A percentile compares a stretch with the other conserved stretches of the same genome.
Evolutionary conservation across 1,140 invertebrate genomes (phyloP).

Genomic region (Zaprionus africanus): DNA sequence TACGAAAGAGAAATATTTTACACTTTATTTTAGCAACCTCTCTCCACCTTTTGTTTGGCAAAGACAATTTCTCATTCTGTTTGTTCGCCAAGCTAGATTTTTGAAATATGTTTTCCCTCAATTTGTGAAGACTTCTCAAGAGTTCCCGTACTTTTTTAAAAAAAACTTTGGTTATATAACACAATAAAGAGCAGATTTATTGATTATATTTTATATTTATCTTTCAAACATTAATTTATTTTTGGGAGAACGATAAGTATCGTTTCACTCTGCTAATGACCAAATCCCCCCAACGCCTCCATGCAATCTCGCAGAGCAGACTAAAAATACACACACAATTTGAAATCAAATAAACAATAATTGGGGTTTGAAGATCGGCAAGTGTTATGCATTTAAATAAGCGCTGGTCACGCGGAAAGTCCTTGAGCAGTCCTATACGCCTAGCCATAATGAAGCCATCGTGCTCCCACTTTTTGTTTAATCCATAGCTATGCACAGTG

Average conservation of each 20-base stretch:
- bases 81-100: background rate
- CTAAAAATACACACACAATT: background rate
- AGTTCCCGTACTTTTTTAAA: background rate
- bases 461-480: background rate
- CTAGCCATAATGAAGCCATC: background rate
- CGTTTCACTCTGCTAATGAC: background rate
- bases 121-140: background rate
- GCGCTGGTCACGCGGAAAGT: background rate
- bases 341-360: background rate
- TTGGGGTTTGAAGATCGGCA: background rate
- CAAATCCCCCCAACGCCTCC: background rate
- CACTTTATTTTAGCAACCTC: too few species aligned
- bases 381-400: constrained; percentile 9
- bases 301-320: constrained; percentile 40
- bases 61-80: background rate
- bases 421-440: background rate
- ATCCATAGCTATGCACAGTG: background rate
- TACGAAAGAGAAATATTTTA: background rate
- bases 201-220: too few species aligned
- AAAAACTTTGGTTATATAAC: background rate
- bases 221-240: too few species aligned
- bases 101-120: background rate
- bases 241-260: background rate
- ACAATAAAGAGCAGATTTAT: background rate
- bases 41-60: too few species aligned